These are phyloP conservation scores for Eutolmus rufibarbis DNA, from an alignment of 2,888 invertebrate species.

Conservation along the genomic window DNA sequence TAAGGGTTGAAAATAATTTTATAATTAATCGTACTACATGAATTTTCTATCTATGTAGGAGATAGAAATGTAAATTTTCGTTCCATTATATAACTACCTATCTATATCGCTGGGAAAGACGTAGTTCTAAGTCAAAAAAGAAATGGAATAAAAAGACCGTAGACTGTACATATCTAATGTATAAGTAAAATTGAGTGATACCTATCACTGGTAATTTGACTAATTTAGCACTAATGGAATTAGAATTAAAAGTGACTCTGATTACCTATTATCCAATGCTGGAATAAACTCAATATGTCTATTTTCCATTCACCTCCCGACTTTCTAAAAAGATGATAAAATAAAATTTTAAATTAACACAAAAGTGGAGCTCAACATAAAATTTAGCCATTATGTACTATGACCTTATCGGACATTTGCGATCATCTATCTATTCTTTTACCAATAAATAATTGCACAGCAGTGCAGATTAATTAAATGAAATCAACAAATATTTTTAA, in stretches of 20 bases:
- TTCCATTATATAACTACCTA: too few species aligned
- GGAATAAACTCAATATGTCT: too few species aligned
- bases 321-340: background rate
- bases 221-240: background rate
- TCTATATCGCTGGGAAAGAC: too few species aligned
- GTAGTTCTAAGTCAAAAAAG: too few species aligned
- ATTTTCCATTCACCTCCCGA: background rate
- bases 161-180: too few species aligned
- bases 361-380: background rate
- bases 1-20: too few species aligned
- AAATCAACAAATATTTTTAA: background rate
- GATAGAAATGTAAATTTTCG: too few species aligned
- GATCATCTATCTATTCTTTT: background rate
- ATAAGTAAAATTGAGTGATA: too few species aligned
- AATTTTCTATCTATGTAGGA: too few species aligned
- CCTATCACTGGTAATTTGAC: background rate
- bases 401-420: background rate
- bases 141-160: too few species aligned
- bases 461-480: constrained; percentile 14
- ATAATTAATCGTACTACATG: too few species aligned
- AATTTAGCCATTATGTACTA: background rate
- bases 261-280: too few species aligned
- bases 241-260: background rate
- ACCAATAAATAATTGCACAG: background rate
- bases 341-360: background rate